A percentile compares a stretch with the other conserved stretches of the same genome.
phyloP scores from a whole-genome alignment of 1,140 invertebrate genomes.

The Vanessa atalanta region DNA sequence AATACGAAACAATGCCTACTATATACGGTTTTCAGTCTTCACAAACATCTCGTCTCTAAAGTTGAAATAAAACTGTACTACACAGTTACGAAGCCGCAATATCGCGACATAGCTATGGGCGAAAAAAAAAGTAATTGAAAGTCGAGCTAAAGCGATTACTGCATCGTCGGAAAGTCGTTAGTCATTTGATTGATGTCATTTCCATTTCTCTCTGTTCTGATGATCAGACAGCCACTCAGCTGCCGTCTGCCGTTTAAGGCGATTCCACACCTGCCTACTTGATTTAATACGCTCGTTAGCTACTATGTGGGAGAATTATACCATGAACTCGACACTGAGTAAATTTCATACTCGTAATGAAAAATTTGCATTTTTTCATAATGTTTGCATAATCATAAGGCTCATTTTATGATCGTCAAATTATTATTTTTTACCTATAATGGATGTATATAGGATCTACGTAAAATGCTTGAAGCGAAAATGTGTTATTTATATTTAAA shows the following conservation, averaged over 20 bases:
- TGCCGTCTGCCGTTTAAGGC: conserved; percentile 37
- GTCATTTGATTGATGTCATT: not conserved
- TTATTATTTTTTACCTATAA: not conserved
- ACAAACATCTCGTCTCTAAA: no score
- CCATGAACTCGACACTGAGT: conserved; percentile 9
- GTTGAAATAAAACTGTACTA: no score
- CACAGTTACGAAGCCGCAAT: no score
- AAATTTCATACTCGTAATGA: conserved; percentile 10
- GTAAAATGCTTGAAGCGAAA: no score
- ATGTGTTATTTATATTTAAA: no score
- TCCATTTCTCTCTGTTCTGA: conserved; percentile 12
- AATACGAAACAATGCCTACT: no score
- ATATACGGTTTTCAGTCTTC: no score
- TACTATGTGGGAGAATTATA: conserved; percentile 34
- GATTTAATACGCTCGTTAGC: conserved; percentile 42
- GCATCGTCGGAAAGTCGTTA: not conserved
- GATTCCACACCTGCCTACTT: conserved; percentile 40
- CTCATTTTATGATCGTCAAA: not conserved
- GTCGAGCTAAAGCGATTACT: no score
- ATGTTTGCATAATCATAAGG: not conserved
- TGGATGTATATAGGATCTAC: not conserved
- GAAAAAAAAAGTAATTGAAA: no score
- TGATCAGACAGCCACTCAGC: conserved; percentile 23
- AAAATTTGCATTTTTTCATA: not conserved
- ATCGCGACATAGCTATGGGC: no score